Evolutionary conservation across 2,113 vertebrate species (phyloP), one percentile per base, ranked within the genome.

Genomic region (Dicrurus megarhynchus): DNA sequence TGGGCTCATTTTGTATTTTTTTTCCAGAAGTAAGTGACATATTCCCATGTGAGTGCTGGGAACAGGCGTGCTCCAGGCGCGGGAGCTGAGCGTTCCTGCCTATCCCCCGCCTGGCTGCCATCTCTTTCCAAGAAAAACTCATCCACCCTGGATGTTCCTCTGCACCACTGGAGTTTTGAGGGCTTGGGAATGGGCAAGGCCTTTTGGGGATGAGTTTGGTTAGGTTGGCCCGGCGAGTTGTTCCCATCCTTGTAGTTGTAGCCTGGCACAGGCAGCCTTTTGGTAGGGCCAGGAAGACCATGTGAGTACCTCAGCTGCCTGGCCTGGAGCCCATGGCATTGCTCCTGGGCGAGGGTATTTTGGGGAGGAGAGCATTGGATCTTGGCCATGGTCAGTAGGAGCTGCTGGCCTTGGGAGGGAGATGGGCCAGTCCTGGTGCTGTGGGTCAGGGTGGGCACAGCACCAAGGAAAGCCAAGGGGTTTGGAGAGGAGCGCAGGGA

Each of bases 121-220:
- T 76, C 74, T 96, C 86, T 82, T 96, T 91, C 94, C 10, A 27
- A 85, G 88, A 84, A 95, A 87, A 94, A 74, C 9, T 49, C 50
- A 30, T 65, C 56, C 46, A 56, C 46, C 63, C 33, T 4, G 7
- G 46, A 59, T 68, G 84, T 42, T 78, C 65, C 60, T 75, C 53
- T 35, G 49, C 52, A 75, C n/a, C 20, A 4, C 61, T 71, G 49
- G 47, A 90, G 52, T 52, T 95, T 60, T 3, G 28, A 88, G 79
- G 67, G 49, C 49, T 86, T 81, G 39, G 81, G 44, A 50, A 19
- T 0, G 4, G 32, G 47, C 10, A 27, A 37, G 39, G 59, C 23
- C 63, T 93, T 87, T 79, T 90, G 52, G 67, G 80, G 59, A 73
- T 12, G 37, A 33, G 27, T 67, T 93, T 75, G 87, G 84, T 75